These are phyloP conservation scores for Tetramorium alpestre DNA, from an alignment of 1,140 invertebrate species.

Conservation along the genomic window DNA sequence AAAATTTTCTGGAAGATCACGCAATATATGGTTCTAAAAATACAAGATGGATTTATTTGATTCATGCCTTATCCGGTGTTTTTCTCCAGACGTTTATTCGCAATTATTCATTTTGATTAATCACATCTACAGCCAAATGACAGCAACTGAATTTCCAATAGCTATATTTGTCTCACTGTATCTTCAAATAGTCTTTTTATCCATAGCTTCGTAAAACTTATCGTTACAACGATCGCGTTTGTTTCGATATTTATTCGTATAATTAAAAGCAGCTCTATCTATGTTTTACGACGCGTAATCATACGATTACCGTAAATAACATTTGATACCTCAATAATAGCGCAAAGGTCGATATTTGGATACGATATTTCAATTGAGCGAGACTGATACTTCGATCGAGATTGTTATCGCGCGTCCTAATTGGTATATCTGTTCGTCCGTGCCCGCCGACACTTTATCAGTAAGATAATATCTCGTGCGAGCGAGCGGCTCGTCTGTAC, in stretches of 20 bases:
- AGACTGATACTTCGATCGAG: slow-evolving; percentile 35
- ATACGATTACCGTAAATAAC: slow-evolving; percentile 23
- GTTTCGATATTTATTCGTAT: slow-evolving; percentile 24
- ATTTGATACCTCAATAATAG: slow-evolving; percentile 27
- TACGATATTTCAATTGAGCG: slow-evolving; percentile 52
- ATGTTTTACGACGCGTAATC: slow-evolving; percentile 37
- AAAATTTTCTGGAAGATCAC: background rate
- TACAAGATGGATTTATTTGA: slow-evolving; percentile 51
- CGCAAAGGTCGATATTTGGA: background rate
- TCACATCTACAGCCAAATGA: background rate
- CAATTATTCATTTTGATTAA: slow-evolving; percentile 56
- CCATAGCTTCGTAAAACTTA: slow-evolving; percentile 28
- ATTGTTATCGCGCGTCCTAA: slow-evolving; percentile 65
- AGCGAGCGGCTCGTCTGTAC: slow-evolving; percentile 63
- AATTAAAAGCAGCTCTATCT: background rate
- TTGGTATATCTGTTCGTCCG: slow-evolving; percentile 59
- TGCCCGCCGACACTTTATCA: slow-evolving; percentile 70
- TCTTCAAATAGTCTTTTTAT: slow-evolving; percentile 20
- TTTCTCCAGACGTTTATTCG: background rate
- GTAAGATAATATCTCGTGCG: slow-evolving; percentile 71
- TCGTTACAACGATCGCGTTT: slow-evolving; percentile 5
- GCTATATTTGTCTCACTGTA: background rate
- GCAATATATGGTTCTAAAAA: background rate
- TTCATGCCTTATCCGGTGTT: slow-evolving; percentile 1
- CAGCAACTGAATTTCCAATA: slow-evolving; percentile 21